A percentile compares a stretch with the other conserved stretches of the same genome.
Evolutionary conservation across 2,888 invertebrate species (phyloP).

Genomic region (Temnothorax unifasciatus): DNA sequence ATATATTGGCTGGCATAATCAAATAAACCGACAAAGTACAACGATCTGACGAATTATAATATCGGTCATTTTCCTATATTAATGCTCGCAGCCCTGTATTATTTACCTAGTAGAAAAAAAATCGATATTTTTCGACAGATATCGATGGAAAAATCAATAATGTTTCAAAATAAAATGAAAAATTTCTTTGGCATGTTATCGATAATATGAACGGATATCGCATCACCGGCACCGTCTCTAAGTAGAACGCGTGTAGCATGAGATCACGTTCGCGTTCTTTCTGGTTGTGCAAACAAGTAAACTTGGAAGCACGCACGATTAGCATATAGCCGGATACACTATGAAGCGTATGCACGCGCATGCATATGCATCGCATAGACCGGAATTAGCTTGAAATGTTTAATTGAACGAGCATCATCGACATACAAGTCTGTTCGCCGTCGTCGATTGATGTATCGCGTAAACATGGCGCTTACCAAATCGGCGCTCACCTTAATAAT

Average conservation of each 20-base stretch:
- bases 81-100: neutral
- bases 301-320: constrained; percentile 41
- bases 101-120: neutral
- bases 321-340: constrained; percentile 39
- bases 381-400: constrained; percentile 55
- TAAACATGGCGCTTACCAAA: constrained; percentile 32
- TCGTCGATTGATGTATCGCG: constrained; percentile 44
- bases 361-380: constrained; percentile 40
- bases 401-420: constrained; percentile 54
- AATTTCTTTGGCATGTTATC: neutral
- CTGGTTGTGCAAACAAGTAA: constrained; percentile 36
- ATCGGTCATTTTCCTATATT: neutral
- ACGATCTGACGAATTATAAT: constrained; percentile 26
- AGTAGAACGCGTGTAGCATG: neutral
- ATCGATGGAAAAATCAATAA: neutral
- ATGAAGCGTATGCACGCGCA: constrained; percentile 36
- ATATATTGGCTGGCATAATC: neutral
- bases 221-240: neutral
- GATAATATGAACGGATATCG: neutral
- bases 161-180: neutral
- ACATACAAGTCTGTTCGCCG: constrained; percentile 43
- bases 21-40: neutral
- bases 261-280: constrained; percentile 21
- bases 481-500: constrained; percentile 41
- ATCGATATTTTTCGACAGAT: neutral